Percentiles rank a stretch among this genome's conserved stretches.
phyloP scores from a whole-genome alignment of 2,888 invertebrate species.

The Parnassius orleans region DNA sequence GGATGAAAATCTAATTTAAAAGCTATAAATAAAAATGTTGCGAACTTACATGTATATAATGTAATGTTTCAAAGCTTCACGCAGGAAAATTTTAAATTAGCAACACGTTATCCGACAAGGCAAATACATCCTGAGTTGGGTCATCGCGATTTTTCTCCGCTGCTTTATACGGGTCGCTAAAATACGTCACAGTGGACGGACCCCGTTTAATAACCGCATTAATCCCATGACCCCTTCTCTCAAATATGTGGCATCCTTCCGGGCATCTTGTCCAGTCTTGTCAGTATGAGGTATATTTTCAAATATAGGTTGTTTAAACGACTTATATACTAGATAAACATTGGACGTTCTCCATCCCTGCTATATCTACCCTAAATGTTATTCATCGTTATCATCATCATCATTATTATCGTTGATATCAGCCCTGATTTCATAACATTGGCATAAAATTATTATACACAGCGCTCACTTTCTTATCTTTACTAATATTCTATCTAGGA shows the following conservation, averaged over 20 bases:
- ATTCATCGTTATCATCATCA: too few species aligned
- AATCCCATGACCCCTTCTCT: conserved; percentile 41
- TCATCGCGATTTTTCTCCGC: conserved; percentile 36
- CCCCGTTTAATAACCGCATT: conserved; percentile 39
- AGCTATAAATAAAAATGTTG: too few species aligned
- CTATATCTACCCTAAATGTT: too few species aligned
- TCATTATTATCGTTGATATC: too few species aligned
- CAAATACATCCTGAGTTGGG: conserved; percentile 28
- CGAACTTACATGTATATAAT: too few species aligned
- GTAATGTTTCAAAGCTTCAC: not conserved
- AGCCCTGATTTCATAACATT: too few species aligned
- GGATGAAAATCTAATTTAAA: too few species aligned
- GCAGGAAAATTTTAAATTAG: not conserved
- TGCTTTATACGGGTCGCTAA: conserved; percentile 38
- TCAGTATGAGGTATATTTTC: conserved; percentile 6
- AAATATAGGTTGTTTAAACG: not conserved
- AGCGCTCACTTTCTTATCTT: too few species aligned
- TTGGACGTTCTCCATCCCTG: too few species aligned
- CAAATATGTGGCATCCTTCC: conserved; percentile 20
- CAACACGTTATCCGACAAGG: not conserved
- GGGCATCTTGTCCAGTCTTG: conserved; percentile 25
- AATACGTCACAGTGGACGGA: conserved; percentile 43
- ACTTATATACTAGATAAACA: too few species aligned
- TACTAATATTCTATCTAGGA: too few species aligned
- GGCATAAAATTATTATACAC: too few species aligned